Evolutionary conservation across 2,888 invertebrate species (phyloP).

Genomic region (Caenorhabditis sp.): DNA sequence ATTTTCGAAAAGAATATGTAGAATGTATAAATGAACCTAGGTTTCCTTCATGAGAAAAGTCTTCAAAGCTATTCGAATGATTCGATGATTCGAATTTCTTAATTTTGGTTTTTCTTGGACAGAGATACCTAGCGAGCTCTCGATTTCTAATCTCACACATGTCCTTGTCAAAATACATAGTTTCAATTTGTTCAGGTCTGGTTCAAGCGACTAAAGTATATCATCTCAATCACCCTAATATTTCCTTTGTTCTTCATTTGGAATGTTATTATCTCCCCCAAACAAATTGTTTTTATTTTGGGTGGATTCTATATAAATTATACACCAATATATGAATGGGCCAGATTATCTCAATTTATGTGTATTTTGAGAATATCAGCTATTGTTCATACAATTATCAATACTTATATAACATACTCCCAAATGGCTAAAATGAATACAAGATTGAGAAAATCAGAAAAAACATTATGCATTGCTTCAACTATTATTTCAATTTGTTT

Average conservation of each 20-base stretch:
- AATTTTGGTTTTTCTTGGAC: too few species aligned
- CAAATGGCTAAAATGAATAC: constrained; percentile 23
- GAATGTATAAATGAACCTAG: too few species aligned
- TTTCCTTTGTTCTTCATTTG: neutral
- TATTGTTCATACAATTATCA: constrained; percentile 6
- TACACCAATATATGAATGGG: neutral
- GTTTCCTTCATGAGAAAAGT: too few species aligned
- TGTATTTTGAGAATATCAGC: constrained; percentile 8
- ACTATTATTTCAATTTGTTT: constrained; percentile 20
- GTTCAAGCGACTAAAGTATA: too few species aligned
- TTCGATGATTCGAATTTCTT: too few species aligned
- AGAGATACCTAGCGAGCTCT: too few species aligned
- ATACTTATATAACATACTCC: constrained; percentile 3
- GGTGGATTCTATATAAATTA: neutral
- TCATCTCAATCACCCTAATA: neutral
- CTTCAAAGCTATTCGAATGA: too few species aligned
- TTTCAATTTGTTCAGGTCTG: too few species aligned
- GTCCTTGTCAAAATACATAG: too few species aligned
- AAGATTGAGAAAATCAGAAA: constrained; percentile 10
- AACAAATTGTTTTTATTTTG: neutral
- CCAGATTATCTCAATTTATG: constrained; percentile 3
- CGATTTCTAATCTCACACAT: too few species aligned
- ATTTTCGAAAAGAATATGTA: too few species aligned
- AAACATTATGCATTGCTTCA: constrained; percentile 11
- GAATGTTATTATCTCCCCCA: neutral